Conservation (phyloP, 2,113 vertebrate genomes). For the Centrocercus urophasianus region DNA sequence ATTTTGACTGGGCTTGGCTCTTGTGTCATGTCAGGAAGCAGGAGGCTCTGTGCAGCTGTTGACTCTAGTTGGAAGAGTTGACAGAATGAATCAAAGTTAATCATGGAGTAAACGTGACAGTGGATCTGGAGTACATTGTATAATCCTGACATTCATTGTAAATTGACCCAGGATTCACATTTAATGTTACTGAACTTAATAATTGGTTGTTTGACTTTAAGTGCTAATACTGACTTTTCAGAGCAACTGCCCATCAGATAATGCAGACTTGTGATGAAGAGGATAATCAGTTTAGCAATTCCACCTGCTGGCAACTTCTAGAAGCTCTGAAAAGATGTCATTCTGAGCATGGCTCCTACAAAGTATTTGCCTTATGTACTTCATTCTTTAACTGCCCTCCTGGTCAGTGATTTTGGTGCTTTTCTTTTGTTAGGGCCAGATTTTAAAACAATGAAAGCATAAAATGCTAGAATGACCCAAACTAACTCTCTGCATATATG, state of each 20-base stretch:
- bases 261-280: neutral
- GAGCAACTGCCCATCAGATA: accelerated
- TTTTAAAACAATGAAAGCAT: neutral
- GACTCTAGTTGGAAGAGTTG: neutral
- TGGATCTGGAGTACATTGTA: neutral
- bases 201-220: neutral
- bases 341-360: neutral
- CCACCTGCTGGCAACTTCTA: neutral
- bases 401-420: neutral
- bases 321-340: neutral
- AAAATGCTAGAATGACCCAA: neutral
- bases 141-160: neutral
- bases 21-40: neutral
- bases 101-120: conserved; percentile 3
- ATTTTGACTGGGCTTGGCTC: conserved; percentile 4
- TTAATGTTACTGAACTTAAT: conserved; percentile 5
- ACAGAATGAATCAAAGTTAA: neutral
- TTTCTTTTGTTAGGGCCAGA: neutral
- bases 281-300: neutral
- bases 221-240: neutral
- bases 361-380: neutral
- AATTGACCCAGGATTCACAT: neutral
- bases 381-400: neutral
- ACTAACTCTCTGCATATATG: neutral
- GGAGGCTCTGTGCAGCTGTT: neutral